Conservation (phyloP, 2,888 invertebrate genomes). For the Agrypnus murinus region DNA sequence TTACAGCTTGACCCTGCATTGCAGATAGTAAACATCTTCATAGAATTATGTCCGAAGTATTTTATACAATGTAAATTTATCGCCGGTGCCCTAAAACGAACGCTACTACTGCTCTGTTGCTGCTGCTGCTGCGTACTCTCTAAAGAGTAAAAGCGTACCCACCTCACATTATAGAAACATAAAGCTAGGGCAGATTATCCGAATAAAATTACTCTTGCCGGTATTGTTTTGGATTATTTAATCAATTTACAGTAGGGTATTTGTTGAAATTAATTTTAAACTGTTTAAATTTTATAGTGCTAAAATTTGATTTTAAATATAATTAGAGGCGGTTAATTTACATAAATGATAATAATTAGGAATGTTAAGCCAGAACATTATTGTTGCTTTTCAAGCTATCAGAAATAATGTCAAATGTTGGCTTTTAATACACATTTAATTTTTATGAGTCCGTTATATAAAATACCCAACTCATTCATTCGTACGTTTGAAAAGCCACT, state of each 20-base stretch:
- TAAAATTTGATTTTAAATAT: conserved; percentile 1
- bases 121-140: background rate
- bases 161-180: background rate
- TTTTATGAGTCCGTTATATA: conserved; percentile 12
- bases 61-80: conserved; percentile 53
- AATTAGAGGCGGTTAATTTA: too few relatives aligned
- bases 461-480: conserved; percentile 32
- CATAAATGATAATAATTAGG: too few relatives aligned
- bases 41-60: conserved; percentile 39
- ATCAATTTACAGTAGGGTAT: background rate
- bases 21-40: conserved; percentile 52
- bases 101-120: too few relatives aligned
- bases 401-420: background rate
- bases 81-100: conserved; percentile 12
- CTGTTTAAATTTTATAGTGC: background rate
- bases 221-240: conserved; percentile 4
- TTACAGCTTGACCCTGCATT: conserved; percentile 52
- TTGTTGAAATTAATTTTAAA: background rate
- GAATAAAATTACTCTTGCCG: conserved; percentile 6
- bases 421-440: conserved; percentile 10
- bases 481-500: conserved; percentile 39
- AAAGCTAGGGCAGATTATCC: conserved; percentile 1
- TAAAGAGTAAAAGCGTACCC: background rate
- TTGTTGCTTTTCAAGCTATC: too few relatives aligned
- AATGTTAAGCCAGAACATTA: too few relatives aligned